These are phyloP conservation scores for Metopolophium dirhodum DNA, from an alignment of 1,140 invertebrate genomes.

Conservation along the genomic window DNA sequence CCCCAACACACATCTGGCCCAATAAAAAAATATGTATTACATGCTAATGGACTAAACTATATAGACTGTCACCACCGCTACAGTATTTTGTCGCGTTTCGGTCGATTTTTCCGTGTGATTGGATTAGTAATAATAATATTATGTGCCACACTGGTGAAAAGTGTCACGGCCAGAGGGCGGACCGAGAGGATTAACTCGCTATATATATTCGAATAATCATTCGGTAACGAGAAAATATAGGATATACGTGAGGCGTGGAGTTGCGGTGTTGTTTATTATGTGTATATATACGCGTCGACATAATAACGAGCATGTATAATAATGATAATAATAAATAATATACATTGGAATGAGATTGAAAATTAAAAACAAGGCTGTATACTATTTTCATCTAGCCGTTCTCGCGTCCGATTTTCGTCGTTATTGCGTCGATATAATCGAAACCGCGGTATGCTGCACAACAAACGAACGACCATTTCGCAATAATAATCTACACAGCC, in stretches of 20 bases:
- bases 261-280: not conserved
- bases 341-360: not conserved
- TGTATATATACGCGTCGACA: not conserved
- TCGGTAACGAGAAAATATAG: not conserved
- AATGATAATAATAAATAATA: not conserved
- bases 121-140: not conserved
- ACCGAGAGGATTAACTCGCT: not conserved
- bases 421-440: not conserved
- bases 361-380: constrained; percentile 27
- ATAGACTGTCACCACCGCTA: not conserved
- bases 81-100: not conserved
- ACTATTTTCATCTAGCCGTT: not conserved
- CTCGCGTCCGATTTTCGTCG: constrained; percentile 16
- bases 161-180: not conserved
- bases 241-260: too few species aligned
- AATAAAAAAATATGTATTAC: not conserved
- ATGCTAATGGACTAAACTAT: not conserved
- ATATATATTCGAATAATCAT: not conserved
- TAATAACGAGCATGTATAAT: not conserved
- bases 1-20: not conserved
- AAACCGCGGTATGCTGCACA: not conserved
- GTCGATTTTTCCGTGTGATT: not conserved
- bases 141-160: not conserved
- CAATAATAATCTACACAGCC: not conserved
- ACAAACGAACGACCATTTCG: not conserved